Evolutionary conservation across 2,888 invertebrate genomes (phyloP).

Genomic region (Megaustenia siamemsis): DNA sequence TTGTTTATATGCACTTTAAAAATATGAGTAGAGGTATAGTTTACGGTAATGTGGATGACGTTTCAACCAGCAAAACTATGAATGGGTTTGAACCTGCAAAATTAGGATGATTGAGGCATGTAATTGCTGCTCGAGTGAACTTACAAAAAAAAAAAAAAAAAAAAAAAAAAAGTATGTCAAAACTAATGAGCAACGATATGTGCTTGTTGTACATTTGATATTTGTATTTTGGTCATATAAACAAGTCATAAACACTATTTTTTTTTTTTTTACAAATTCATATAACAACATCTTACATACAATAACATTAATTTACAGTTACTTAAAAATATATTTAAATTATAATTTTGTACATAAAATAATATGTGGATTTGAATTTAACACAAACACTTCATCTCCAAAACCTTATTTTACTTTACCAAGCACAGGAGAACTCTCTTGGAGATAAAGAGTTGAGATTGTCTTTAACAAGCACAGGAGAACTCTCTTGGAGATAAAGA

Average conservation of each 20-base stretch:
- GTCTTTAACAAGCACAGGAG: no score
- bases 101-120: conserved; percentile 23
- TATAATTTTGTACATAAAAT: no score
- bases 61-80: conserved; percentile 38
- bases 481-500: no score
- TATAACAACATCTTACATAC: neutral
- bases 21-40: conserved; percentile 5
- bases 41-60: conserved; percentile 21
- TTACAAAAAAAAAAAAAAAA: neutral
- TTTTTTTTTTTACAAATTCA: neutral
- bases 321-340: neutral
- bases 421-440: no score
- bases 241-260: neutral
- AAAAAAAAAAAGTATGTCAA: neutral
- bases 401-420: no score
- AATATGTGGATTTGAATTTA: no score
- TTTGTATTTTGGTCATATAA: conserved; percentile 9
- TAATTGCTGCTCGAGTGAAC: neutral
- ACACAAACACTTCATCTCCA: no score
- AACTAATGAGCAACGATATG: conserved; percentile 20
- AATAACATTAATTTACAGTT: neutral
- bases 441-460: no score
- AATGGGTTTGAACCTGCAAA: conserved; percentile 33
- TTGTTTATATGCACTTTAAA: neutral
- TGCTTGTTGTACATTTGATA: conserved; percentile 26